A percentile compares a stretch with the other conserved stretches of the same genome.
These are phyloP conservation scores for Pseudomyrmex pallidus DNA, from an alignment of 1,140 invertebrate genomes.

Conservation along the genomic window DNA sequence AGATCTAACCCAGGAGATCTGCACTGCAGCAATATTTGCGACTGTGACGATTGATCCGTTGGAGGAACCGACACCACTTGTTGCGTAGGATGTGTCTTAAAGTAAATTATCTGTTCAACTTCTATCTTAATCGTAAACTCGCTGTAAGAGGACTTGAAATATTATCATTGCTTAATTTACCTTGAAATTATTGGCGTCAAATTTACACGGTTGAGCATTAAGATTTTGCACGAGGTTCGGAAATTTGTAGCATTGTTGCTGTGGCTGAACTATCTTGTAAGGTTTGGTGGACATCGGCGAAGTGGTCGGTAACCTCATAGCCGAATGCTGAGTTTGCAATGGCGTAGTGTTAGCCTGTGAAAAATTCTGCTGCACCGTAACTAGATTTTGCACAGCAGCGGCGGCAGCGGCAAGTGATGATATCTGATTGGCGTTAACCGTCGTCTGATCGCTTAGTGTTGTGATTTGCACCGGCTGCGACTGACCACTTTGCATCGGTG, in stretches of 20 bases:
- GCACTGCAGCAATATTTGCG: constrained; percentile 79
- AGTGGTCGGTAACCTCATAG: constrained; percentile 72
- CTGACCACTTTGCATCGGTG: constrained; percentile 66
- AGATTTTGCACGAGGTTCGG: constrained; percentile 80
- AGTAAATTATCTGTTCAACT: constrained; percentile 38
- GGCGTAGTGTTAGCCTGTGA: constrained; percentile 55
- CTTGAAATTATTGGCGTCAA: constrained; percentile 77
- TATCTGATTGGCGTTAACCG: constrained; percentile 70
- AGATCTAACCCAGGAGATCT: constrained; percentile 79
- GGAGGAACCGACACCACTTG: constrained; percentile 76
- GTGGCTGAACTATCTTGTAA: constrained; percentile 79
- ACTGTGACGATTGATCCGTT: constrained; percentile 73
- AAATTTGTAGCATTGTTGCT: constrained; percentile 84
- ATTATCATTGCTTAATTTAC: constrained; percentile 61
- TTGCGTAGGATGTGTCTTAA: constrained; percentile 73
- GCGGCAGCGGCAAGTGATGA: constrained; percentile 61
- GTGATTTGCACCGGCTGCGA: constrained; percentile 70
- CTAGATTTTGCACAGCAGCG: constrained; percentile 71
- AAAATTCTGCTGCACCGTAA: constrained; percentile 73
- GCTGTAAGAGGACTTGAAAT: not conserved
- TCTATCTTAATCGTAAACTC: not conserved
- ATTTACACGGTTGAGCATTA: constrained; percentile 82
- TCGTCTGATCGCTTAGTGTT: constrained; percentile 70
- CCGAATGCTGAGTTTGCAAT: constrained; percentile 69
- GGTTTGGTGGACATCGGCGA: constrained; percentile 74